Conservation (phyloP, 2,888 invertebrate species). For the Philhelius pedissequus region DNA sequence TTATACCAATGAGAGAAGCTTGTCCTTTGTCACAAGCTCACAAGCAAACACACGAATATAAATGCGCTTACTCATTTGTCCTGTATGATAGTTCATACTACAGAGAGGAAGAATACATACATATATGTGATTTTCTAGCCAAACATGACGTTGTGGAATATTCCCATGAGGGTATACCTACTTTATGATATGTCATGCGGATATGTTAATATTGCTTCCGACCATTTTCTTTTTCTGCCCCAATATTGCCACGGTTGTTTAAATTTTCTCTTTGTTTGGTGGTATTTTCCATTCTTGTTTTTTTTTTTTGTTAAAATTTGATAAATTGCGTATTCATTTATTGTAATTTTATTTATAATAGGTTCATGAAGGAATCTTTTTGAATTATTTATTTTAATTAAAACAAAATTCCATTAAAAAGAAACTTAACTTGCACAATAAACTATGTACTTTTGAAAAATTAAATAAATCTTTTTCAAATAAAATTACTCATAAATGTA, state of each 20-base stretch:
- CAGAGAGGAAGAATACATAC: constrained; percentile 4
- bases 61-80: not conserved
- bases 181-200: constrained; percentile 28
- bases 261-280: constrained; percentile 48
- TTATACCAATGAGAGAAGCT: not conserved
- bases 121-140: constrained; percentile 49
- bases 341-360: constrained; percentile 27
- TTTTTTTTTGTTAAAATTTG: not conserved
- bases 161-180: constrained; percentile 44
- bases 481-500: no score
- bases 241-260: constrained; percentile 31
- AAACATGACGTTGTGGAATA: constrained; percentile 34
- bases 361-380: constrained; percentile 18
- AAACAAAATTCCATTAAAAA: no score
- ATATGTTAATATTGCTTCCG: constrained; percentile 55
- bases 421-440: no score
- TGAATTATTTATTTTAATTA: constrained; percentile 12
- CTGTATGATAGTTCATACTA: not conserved
- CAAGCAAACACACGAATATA: no score
- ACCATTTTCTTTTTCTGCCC: constrained; percentile 6
- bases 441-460: no score
- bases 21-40: constrained; percentile 29
- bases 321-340: constrained; percentile 33
- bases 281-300: not conserved
- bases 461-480: no score